Percentiles rank a stretch among this genome's conserved stretches.
Evolutionary conservation across 30 jellyfish, hydroid and myxozoan genomes (phyloP).

Genomic region (Nemopilema nomurai): DNA sequence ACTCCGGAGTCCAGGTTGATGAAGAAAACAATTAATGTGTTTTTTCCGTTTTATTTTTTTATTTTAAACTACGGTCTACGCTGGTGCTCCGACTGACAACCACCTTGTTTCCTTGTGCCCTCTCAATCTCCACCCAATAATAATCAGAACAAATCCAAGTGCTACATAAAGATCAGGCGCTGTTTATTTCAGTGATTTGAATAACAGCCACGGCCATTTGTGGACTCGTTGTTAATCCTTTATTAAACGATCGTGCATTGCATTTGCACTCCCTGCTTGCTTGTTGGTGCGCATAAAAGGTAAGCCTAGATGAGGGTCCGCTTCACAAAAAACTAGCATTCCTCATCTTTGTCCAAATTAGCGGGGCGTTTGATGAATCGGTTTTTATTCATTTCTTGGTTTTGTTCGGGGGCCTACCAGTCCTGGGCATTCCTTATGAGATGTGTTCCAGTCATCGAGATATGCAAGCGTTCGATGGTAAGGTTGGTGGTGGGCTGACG

Average conservation of each 20-base stretch:
- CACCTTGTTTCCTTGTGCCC: background rate
- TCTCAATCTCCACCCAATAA: background rate
- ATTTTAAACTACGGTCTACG: background rate
- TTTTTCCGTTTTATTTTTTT: too few relatives aligned
- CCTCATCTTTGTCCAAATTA: constrained; percentile 33
- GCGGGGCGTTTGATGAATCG: constrained; percentile 26
- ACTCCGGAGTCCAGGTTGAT: too few relatives aligned
- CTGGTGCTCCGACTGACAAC: background rate
- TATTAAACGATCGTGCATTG: background rate
- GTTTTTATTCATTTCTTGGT: background rate
- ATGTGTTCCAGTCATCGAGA: background rate
- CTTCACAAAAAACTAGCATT: constrained; percentile 37
- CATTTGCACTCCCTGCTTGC: constrained; percentile 4
- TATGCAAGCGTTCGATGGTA: background rate
- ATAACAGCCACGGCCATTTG: constrained; percentile 1
- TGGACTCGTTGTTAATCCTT: background rate
- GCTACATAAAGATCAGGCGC: background rate
- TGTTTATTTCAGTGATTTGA: background rate
- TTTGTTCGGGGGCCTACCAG: background rate
- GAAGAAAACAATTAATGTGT: too few relatives aligned
- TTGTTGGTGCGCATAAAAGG: constrained; percentile 39
- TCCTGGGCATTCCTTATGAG: background rate
- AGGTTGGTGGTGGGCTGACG: background rate
- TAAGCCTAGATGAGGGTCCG: constrained; percentile 37
- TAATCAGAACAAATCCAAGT: background rate